Percentiles rank a stretch among this genome's conserved stretches.
Conservation (phyloP, 2,113 vertebrate species). For the Pan paniscus region DNA sequence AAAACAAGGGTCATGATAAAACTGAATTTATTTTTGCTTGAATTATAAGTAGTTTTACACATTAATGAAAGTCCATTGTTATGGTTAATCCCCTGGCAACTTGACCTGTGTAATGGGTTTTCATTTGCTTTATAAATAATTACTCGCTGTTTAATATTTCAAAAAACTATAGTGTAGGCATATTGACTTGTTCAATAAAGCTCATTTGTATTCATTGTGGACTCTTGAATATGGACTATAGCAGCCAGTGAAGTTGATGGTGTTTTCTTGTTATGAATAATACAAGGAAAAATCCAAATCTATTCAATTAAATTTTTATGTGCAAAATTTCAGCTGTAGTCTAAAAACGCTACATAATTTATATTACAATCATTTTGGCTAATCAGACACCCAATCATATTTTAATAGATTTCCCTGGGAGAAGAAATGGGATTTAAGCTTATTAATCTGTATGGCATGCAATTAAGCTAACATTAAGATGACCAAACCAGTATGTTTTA, state of each 20-base stretch:
- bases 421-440: constrained; percentile 18
- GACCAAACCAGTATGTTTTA: constrained; percentile 18
- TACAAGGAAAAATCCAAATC: constrained; percentile 37
- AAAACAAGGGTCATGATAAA: not conserved
- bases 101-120: not conserved
- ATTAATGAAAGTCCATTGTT: not conserved
- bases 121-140: constrained; percentile 13
- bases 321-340: constrained; percentile 3
- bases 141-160: not conserved
- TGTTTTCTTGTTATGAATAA: constrained; percentile 52
- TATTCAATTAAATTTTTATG: constrained; percentile 49
- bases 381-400: constrained; percentile 13
- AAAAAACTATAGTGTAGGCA: not conserved
- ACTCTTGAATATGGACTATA: constrained; percentile 34
- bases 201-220: constrained; percentile 40
- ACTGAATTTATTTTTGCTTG: not conserved
- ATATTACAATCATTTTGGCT: not conserved
- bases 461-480: not conserved
- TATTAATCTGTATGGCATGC: not conserved
- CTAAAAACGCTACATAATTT: constrained; percentile 50
- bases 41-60: not conserved
- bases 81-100: not conserved
- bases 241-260: constrained; percentile 27
- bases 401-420: constrained; percentile 31
- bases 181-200: constrained; percentile 2